Conservation (phyloP, 2,113 vertebrate species). For the Saguinus imperator region DNA sequence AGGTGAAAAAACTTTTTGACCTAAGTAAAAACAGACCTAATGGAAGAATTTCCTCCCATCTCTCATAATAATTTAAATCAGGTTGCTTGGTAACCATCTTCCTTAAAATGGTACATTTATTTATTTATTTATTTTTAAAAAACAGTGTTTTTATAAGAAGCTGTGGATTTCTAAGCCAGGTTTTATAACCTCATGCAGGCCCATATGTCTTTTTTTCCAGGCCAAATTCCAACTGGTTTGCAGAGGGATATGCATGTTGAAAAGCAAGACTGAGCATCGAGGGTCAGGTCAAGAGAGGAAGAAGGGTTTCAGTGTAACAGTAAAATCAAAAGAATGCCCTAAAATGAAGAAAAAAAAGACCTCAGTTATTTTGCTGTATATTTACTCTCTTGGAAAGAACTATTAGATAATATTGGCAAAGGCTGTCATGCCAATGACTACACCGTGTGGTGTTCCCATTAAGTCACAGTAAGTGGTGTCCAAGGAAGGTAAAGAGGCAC, state of each 20-base stretch:
- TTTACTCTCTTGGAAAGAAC: background rate
- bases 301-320: background rate
- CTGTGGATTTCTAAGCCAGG: constrained; percentile 63
- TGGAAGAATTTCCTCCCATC: constrained; percentile 67
- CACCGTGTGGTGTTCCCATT: background rate
- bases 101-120: constrained; percentile 67
- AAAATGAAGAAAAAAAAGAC: background rate
- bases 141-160: constrained; percentile 72
- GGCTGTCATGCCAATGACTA: background rate
- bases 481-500: background rate
- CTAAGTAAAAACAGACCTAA: constrained; percentile 71
- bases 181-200: constrained; percentile 66
- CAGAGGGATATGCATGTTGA: background rate
- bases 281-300: background rate
- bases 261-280: background rate
- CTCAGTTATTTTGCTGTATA: background rate
- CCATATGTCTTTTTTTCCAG: constrained; percentile 72
- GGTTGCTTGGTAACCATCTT: constrained; percentile 76
- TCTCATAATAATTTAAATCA: constrained; percentile 74
- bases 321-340: background rate
- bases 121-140: background rate
- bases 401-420: background rate
- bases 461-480: background rate
- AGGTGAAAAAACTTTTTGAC: constrained; percentile 44
- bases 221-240: constrained; percentile 51